Conservation (phyloP, 1,140 invertebrate species). For the Asobara japonica region DNA sequence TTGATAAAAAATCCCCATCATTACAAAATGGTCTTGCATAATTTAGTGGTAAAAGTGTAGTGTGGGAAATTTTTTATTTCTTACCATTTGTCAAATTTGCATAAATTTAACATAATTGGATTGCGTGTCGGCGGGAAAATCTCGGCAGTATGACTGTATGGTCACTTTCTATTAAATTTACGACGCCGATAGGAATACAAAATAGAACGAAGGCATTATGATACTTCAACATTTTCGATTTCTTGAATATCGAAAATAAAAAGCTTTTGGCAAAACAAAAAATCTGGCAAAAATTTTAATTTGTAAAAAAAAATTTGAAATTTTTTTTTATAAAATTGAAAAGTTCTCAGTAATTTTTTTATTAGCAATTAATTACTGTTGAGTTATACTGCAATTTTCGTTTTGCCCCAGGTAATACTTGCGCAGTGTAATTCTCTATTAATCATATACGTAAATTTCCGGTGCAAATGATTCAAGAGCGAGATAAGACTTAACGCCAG, state of each 20-base stretch:
- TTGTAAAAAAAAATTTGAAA: too few species aligned
- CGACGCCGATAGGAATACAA: too few species aligned
- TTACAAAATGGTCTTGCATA: too few species aligned
- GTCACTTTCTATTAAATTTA: neutral
- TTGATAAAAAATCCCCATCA: too few species aligned
- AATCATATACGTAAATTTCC: conserved; percentile 1
- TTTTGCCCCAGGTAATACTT: neutral
- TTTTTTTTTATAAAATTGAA: too few species aligned
- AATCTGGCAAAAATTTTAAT: too few species aligned
- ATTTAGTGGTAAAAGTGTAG: too few species aligned
- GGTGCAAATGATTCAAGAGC: neutral
- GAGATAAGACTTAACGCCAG: neutral
- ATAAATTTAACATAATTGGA: neutral
- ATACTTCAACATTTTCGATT: too few species aligned
- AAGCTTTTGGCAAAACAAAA: too few species aligned
- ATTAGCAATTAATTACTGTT: neutral
- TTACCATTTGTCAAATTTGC: neutral
- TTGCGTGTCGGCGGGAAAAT: neutral
- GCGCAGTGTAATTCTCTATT: neutral
- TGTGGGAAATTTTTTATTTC: too few species aligned
- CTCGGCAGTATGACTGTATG: neutral
- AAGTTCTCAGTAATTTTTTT: neutral
- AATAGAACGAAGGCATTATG: too few species aligned
- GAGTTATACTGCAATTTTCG: neutral
- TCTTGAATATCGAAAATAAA: too few species aligned